phyloP scores from a whole-genome alignment of 2,888 invertebrate genomes.

The Pomacea canaliculata region DNA sequence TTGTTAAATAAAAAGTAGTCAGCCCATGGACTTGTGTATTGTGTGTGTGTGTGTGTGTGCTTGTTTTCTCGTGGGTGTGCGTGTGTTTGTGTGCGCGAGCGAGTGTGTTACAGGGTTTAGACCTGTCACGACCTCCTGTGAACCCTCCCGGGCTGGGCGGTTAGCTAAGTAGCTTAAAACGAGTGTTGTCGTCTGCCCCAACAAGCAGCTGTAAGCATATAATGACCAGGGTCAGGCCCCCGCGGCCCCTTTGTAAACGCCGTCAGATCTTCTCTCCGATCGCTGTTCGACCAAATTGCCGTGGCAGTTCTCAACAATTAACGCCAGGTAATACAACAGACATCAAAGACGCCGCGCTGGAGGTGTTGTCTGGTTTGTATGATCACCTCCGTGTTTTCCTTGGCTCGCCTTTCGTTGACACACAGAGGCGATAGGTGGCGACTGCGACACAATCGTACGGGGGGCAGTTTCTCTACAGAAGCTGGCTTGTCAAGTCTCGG shows the following conservation, averaged over 20 bases:
- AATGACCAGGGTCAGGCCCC: neutral
- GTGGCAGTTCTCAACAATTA: conserved; percentile 16
- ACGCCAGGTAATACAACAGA: conserved; percentile 23
- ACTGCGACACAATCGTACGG: conserved; percentile 6
- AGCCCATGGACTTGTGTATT: too few relatives aligned
- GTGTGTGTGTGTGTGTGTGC: too few relatives aligned
- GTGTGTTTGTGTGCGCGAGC: too few relatives aligned
- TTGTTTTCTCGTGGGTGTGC: too few relatives aligned
- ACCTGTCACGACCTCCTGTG: too few relatives aligned
- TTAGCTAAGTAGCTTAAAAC: too few relatives aligned
- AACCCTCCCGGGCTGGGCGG: too few relatives aligned
- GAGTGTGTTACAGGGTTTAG: too few relatives aligned
- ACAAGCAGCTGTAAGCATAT: conserved; percentile 13
- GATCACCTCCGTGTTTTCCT: conserved; percentile 14
- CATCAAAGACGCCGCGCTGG: conserved; percentile 17
- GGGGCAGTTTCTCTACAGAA: neutral
- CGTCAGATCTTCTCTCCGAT: conserved; percentile 15
- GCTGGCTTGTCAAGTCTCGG: neutral
- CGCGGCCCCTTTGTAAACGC: neutral
- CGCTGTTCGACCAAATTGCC: conserved; percentile 3
- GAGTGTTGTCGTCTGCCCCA: neutral
- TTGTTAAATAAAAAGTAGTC: too few relatives aligned
- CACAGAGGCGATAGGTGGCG: conserved; percentile 7
- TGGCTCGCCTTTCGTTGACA: conserved; percentile 6
- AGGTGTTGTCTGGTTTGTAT: conserved; percentile 13